Base-by-base conservation (phyloP, 2,797 vertebrate genomes). In the Lacerta agilis region DNA sequence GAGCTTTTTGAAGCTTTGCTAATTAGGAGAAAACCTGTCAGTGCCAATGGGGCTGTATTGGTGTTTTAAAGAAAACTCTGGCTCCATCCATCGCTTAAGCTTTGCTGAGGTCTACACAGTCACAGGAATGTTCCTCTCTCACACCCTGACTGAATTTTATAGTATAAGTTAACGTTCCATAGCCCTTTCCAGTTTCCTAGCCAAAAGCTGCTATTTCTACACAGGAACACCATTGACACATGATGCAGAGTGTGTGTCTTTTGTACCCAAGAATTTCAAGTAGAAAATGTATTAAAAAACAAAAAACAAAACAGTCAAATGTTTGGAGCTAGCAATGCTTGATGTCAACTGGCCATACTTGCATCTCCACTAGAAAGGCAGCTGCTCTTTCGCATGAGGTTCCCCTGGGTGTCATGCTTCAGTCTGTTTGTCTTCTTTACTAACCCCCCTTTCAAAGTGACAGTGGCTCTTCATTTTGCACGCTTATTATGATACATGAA, bases 31-130 rank as follows among this genome's bases (percentile, higher is more conserved):
- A 76, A 38, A 77, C 38, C 11, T 38, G 75, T 49, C 4, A 38
- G 69, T 72, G 3, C 0, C 69, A 17, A 17, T 82, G 55, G 58
- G 69, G 10, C 75, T 67, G 29, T 5, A 55, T 8, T 36, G 33
- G 25, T 29, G 23, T 58, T 20, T 25, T 64, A 27, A 79, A 5
- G 45, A 29, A 17, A 79, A 71, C 4, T 33, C 11, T 78, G 0
- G 0, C 33, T 18, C 11, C 4, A 36, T 10, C 64, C 0, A 0
- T 33, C 45, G 66, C 58, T 33, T 86, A 84, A 41, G 18, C 85
- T 73, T 91, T 77, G 27, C 20, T 87, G 69, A 81, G 78, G 83
- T 77, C 49, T 80, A 61, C 61, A 64, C 61, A 27, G 49, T 41
- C 20, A 69, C 69, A 64, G 87, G 88, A 4, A 29, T 85, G 79